Percentiles rank a stretch among this genome's conserved stretches.
Conservation (phyloP, 2,888 invertebrate genomes). For the Eurytoma californica region DNA sequence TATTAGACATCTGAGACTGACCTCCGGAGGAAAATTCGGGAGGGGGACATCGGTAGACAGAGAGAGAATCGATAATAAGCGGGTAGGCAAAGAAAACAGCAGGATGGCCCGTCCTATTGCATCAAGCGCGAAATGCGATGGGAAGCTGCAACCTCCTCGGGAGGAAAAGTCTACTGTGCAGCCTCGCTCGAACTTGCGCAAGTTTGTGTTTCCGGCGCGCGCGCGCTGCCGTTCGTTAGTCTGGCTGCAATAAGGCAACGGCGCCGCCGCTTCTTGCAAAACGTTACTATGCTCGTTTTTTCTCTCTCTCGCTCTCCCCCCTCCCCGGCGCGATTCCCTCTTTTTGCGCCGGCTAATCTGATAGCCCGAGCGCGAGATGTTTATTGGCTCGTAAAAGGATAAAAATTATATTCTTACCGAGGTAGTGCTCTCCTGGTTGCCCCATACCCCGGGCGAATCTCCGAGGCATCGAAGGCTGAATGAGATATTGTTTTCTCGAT, state of each 20-base stretch:
- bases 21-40: conserved; percentile 8
- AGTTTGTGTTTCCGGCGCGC: conserved; percentile 15
- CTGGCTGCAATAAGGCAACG: neutral
- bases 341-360: neutral
- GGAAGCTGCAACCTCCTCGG: conserved; percentile 14
- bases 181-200: conserved; percentile 9
- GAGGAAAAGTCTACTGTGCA: conserved; percentile 5
- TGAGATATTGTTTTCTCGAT: neutral
- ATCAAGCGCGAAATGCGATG: conserved; percentile 7
- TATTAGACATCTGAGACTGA: too few species aligned
- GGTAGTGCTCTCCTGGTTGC: neutral
- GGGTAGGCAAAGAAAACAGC: conserved; percentile 3
- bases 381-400: neutral
- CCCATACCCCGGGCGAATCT: neutral
- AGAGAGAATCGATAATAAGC: conserved; percentile 22
- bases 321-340: neutral
- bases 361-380: neutral
- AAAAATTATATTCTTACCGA: conserved; percentile 7
- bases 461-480: neutral
- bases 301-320: neutral
- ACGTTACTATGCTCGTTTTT: conserved; percentile 14
- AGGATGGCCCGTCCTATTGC: conserved; percentile 17
- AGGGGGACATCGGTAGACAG: neutral
- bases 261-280: conserved; percentile 32
- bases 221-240: too few species aligned